Evolutionary conservation across 2,113 vertebrate species (phyloP).

Genomic region (Cyphomyrus plagiostoma): DNA sequence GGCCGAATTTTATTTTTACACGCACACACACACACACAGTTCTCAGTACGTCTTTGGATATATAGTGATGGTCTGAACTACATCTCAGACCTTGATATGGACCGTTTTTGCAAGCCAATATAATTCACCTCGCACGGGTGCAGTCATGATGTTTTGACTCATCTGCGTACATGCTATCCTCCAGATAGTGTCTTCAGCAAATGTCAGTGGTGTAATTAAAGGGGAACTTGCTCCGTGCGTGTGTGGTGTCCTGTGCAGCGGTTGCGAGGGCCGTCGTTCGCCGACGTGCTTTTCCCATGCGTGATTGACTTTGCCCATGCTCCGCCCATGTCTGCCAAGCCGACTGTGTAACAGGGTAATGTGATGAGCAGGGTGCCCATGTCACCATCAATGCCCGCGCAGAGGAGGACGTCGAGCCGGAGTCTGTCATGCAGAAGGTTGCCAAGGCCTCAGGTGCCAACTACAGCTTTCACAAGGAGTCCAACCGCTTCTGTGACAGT

Average conservation of each 20-base stretch:
- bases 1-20: no score
- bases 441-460: conserved; percentile 82
- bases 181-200: not conserved
- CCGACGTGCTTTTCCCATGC: not conserved
- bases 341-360: not conserved
- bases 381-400: conserved; percentile 85
- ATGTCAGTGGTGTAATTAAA: not conserved
- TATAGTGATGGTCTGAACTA: not conserved
- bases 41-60: no score
- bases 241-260: not conserved
- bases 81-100: not conserved
- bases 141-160: not conserved
- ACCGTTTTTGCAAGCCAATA: not conserved
- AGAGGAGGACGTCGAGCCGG: conserved; percentile 85
- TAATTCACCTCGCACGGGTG: not conserved
- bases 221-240: not conserved
- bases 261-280: not conserved
- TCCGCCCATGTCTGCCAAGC: not conserved
- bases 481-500: conserved; percentile 55
- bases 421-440: conserved; percentile 77
- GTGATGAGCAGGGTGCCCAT: conserved; percentile 72
- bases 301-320: not conserved
- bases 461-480: conserved; percentile 73
- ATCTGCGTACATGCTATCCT: not conserved
- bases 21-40: no score